Conservation (phyloP, 2,113 vertebrate genomes). For the Notothenia coriiceps region DNA sequence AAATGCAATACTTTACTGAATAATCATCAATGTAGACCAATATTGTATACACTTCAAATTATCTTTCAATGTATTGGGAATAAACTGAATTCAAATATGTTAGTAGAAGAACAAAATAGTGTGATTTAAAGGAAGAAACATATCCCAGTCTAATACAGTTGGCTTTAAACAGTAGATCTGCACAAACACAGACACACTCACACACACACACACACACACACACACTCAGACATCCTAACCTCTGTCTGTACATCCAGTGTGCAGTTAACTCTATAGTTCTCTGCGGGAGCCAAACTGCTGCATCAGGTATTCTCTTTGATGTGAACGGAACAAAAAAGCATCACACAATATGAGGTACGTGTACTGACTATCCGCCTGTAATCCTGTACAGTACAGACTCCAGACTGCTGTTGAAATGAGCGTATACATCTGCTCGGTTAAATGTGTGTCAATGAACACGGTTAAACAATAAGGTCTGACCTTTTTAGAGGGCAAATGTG, state of each 20-base stretch:
- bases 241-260: constrained; percentile 21
- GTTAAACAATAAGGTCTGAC: neutral
- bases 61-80: neutral
- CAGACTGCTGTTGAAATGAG: constrained; percentile 31
- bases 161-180: neutral
- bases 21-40: neutral
- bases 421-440: neutral
- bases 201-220: neutral
- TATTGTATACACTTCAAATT: neutral
- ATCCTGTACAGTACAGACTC: constrained; percentile 40
- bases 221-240: constrained; percentile 34
- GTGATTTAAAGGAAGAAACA: neutral
- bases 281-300: constrained; percentile 65
- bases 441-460: constrained; percentile 25
- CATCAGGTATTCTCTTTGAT: constrained; percentile 73
- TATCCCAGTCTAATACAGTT: neutral
- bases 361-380: constrained; percentile 19
- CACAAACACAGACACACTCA: neutral
- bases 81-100: neutral
- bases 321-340: constrained; percentile 60
- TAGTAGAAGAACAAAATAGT: neutral
- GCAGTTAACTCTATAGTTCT: constrained; percentile 56
- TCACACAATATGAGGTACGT: constrained; percentile 34
- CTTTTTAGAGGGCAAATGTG: neutral
- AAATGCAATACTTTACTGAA: neutral